Evolutionary conservation across 2,113 vertebrate species (phyloP).

Genomic region (Corvus hawaiiensis): DNA sequence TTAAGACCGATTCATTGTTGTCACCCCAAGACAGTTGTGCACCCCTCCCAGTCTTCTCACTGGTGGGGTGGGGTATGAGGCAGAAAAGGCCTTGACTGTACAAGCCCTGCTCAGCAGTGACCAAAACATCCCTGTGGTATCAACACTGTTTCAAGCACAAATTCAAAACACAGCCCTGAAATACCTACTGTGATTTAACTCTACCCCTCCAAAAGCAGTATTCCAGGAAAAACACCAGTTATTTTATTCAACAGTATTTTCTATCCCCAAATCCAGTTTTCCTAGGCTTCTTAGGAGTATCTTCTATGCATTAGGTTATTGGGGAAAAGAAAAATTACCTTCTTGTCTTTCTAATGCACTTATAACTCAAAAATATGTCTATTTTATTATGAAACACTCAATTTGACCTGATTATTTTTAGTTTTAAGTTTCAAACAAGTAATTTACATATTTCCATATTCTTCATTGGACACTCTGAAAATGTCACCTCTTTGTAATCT

Average conservation of each 20-base stretch:
- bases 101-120: neutral
- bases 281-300: neutral
- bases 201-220: neutral
- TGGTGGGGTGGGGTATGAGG: neutral
- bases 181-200: neutral
- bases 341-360: neutral
- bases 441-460: neutral
- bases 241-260: neutral
- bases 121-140: neutral
- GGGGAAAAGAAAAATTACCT: neutral
- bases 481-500: neutral
- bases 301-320: neutral
- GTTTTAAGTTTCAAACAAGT: neutral
- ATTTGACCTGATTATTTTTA: neutral
- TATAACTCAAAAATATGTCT: neutral
- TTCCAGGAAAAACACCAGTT: neutral
- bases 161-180: neutral
- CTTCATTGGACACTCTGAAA: neutral
- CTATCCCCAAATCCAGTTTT: neutral
- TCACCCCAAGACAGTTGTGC: neutral
- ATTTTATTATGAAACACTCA: neutral
- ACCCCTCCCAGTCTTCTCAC: accelerated
- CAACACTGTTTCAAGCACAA: neutral
- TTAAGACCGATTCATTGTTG: neutral
- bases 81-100: neutral